Conservation (phyloP, 2,888 invertebrate species). For the Acanthosepion lycidas region DNA sequence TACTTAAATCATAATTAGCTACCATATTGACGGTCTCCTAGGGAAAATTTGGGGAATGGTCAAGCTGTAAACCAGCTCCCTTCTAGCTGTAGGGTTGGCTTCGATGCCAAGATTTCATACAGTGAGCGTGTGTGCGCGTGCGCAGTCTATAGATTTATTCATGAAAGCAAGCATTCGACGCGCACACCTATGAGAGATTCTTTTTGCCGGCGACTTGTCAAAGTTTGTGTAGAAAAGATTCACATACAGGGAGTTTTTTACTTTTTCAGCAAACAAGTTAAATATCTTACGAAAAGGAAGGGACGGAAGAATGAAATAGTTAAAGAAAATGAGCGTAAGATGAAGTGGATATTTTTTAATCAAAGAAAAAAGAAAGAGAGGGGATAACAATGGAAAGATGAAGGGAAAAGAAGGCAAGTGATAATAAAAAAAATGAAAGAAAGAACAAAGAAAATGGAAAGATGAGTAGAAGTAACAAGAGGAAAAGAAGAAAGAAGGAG, state of each 20-base stretch:
- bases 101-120: too few species aligned
- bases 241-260: too few species aligned
- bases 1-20: slow-evolving; percentile 33
- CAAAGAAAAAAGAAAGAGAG: neutral
- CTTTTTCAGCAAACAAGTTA: too few species aligned
- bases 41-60: neutral
- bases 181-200: too few species aligned
- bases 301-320: neutral
- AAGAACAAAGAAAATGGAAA: neutral
- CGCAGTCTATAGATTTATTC: too few species aligned
- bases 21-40: slow-evolving; percentile 14
- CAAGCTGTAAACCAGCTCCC: slow-evolving; percentile 18
- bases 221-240: too few species aligned
- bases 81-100: neutral
- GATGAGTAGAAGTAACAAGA: neutral
- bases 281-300: neutral
- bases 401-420: neutral
- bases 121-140: too few species aligned
- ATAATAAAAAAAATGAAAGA: neutral
- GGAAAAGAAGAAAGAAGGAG: too few species aligned
- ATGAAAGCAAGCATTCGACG: too few species aligned
- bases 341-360: neutral
- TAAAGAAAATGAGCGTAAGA: neutral
- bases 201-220: too few species aligned
- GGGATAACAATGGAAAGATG: neutral